These are phyloP conservation scores for Drosophila rufa DNA, from an alignment of 1,140 invertebrate genomes.

Conservation along the genomic window DNA sequence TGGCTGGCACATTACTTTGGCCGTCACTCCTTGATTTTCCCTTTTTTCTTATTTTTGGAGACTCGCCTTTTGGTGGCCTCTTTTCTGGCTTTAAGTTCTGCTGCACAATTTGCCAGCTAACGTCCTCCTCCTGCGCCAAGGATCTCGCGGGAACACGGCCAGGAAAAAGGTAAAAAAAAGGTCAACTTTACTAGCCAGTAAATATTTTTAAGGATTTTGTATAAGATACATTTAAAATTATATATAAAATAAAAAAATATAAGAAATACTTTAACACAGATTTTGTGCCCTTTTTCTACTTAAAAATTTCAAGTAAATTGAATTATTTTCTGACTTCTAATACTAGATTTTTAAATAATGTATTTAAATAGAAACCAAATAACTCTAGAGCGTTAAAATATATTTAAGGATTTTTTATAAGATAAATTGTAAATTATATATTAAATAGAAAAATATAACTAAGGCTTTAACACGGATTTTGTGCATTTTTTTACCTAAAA, in stretches of 20 bases:
- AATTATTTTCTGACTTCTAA: no score
- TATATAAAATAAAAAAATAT: not conserved
- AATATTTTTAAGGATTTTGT: not conserved
- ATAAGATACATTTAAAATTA: no score
- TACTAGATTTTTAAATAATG: not conserved
- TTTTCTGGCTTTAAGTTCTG: slow-evolving; percentile 69
- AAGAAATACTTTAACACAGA: not conserved
- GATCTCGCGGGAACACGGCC: slow-evolving; percentile 10
- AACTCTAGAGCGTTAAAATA: fast-evolving
- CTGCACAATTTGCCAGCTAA: slow-evolving; percentile 68
- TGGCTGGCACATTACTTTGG: slow-evolving; percentile 64
- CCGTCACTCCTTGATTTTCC: slow-evolving; percentile 54
- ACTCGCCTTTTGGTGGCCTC: slow-evolving; percentile 57
- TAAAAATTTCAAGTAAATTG: not conserved
- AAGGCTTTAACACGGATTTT: not conserved
- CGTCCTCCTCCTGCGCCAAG: not conserved
- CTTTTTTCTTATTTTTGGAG: not conserved
- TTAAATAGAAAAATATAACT: not conserved
- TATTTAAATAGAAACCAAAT: not conserved
- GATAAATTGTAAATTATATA: not conserved
- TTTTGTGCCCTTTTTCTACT: not conserved
- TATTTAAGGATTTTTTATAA: not conserved
- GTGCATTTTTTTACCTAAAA: not conserved
- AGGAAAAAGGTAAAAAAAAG: not conserved
- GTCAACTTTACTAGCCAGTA: no score